Evolutionary conservation across 2,888 invertebrate genomes (phyloP).

Genomic region (Sabatieria punctata): DNA sequence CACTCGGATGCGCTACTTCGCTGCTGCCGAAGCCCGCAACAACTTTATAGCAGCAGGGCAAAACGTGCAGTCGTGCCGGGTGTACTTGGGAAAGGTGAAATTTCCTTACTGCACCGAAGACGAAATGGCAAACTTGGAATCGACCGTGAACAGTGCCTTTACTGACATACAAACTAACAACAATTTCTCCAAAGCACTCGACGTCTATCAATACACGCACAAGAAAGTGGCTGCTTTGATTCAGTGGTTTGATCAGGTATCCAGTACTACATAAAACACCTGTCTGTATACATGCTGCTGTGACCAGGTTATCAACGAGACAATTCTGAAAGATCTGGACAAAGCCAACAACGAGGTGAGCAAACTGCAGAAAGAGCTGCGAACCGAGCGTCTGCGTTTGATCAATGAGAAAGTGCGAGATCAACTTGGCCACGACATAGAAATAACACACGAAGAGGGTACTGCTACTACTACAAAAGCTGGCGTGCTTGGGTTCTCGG

Average conservation of each 20-base stretch:
- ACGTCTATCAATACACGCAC: slow-evolving; percentile 37
- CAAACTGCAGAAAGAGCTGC: slow-evolving; percentile 33
- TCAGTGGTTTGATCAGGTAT: slow-evolving; percentile 41
- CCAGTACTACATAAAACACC: not conserved
- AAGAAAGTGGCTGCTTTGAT: slow-evolving; percentile 37
- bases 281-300: not conserved
- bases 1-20: slow-evolving; percentile 33
- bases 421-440: slow-evolving; percentile 24
- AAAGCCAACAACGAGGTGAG: slow-evolving; percentile 31
- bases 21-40: slow-evolving; percentile 40
- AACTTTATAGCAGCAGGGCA: slow-evolving; percentile 41
- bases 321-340: slow-evolving; percentile 38
- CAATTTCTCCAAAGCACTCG: slow-evolving; percentile 34
- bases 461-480: no score
- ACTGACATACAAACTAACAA: slow-evolving; percentile 37
- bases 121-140: slow-evolving; percentile 37
- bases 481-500: no score
- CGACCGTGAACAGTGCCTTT: slow-evolving; percentile 38
- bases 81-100: slow-evolving; percentile 36
- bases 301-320: slow-evolving; percentile 39
- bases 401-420: slow-evolving; percentile 35
- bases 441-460: slow-evolving; percentile 29
- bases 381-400: slow-evolving; percentile 37
- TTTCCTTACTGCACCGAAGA: slow-evolving; percentile 40
- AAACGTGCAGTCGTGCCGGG: slow-evolving; percentile 38